Base-by-base conservation (phyloP, 2,113 vertebrate species). In the Smithornis capensis region DNA sequence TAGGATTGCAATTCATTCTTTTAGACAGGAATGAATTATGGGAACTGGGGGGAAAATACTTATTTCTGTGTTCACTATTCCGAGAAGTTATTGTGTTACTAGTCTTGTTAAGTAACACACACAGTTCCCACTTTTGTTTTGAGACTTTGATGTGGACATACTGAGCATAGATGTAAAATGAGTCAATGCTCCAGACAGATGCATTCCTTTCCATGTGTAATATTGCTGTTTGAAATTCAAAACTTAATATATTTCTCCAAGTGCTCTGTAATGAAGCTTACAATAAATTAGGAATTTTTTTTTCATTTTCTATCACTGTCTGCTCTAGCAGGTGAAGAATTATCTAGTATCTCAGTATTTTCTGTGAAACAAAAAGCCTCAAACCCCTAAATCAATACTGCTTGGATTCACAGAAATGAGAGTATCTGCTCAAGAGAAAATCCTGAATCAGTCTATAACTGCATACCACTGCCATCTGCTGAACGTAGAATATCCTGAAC, bases 381-480 rank as follows among this genome's bases (percentile, higher is more conserved):
- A 81, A 33, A 70, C 14, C 10, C 19, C 35, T 19, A 91, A 53
- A 89, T 45, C 50, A 59, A 80, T 14, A 40, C 7, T 38, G 24
- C 35, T 79, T 85, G 64, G 44, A 74, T 85, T 88, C 59, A 77
- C 6, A 55, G 42, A 59, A 57, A 63, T 59, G 22, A 87, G n/a
- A 42, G 28, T 6, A 4, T 81, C 83, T 90, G 52, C 88, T 90
- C 60, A 94, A 94, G 73, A 90, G 64, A 93, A 93, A 93, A 87
- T 53, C 25, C 31, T 42, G 57, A 93, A 90, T 78, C 89, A 64
- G 87, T 82, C 64, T 62, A 49, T 77, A 56, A 84, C 49, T 96
- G 87, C 81, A 95, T 96, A 82, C 90, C 95, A 96, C 88, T 96
- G 94, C 96, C 95, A 92, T 79, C 95, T 96, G 52, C 90, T 94